Conservation (phyloP, 2,113 vertebrate species). For the Percina caprodes region DNA sequence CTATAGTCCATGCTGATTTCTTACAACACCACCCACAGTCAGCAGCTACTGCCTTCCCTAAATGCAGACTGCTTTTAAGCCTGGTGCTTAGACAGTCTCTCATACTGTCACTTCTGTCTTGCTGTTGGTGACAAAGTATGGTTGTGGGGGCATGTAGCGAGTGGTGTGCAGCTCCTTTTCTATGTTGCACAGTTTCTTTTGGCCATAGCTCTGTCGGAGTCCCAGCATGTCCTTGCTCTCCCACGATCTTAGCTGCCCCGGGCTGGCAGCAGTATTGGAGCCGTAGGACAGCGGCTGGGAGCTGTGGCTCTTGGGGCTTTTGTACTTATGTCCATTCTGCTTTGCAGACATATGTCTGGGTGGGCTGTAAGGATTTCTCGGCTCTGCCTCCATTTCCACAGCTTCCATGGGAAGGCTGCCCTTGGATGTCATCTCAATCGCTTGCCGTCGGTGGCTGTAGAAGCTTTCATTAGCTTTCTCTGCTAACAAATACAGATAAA, state of each 20-base stretch:
- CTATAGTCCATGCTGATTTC: slow-evolving; percentile 41
- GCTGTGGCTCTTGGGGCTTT: slow-evolving; percentile 82
- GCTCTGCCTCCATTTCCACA: slow-evolving; percentile 87
- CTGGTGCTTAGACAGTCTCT: slow-evolving; percentile 18
- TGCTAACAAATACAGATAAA: slow-evolving; percentile 80
- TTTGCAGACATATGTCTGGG: slow-evolving; percentile 85
- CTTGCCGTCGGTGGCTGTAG: slow-evolving; percentile 90
- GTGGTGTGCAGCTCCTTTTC: slow-evolving; percentile 90
- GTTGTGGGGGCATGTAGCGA: slow-evolving; percentile 91
- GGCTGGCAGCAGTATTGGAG: slow-evolving; percentile 69
- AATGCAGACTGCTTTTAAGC: slow-evolving; percentile 24
- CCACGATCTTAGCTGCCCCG: slow-evolving; percentile 85
- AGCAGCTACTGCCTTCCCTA: slow-evolving; percentile 9
- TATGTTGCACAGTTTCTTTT: slow-evolving; percentile 87
- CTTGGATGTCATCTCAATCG: slow-evolving; percentile 89
- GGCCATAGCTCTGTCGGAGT: slow-evolving; percentile 86
- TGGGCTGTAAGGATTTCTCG: slow-evolving; percentile 88
- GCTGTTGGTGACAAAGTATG: slow-evolving; percentile 99
- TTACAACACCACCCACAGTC: slow-evolving; percentile 23
- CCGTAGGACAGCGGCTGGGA: slow-evolving; percentile 87
- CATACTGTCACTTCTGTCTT: slow-evolving; percentile 99
- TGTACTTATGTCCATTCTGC: slow-evolving; percentile 90
- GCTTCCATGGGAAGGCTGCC: slow-evolving; percentile 92
- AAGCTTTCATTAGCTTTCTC: slow-evolving; percentile 94
- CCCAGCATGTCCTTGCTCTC: slow-evolving; percentile 89